Percentiles rank a stretch among this genome's conserved stretches.
These are phyloP conservation scores for Chironomus tepperi DNA, from an alignment of 1,140 invertebrate genomes.

Conservation along the genomic window DNA sequence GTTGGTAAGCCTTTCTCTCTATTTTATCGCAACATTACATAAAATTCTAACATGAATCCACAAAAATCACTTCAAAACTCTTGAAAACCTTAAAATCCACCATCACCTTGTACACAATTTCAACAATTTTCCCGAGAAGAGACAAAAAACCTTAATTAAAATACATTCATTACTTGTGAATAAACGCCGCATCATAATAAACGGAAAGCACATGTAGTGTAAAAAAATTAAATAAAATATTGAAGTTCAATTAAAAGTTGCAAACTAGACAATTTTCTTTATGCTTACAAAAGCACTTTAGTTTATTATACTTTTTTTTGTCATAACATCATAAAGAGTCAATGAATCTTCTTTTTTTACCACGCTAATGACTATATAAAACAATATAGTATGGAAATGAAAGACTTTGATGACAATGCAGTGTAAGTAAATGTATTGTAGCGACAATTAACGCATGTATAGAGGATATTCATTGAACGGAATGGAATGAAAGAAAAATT, in stretches of 20 bases:
- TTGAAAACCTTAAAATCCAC: too few species aligned
- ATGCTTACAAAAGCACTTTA: not conserved
- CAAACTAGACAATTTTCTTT: conserved; percentile 8
- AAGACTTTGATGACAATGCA: conserved; percentile 12
- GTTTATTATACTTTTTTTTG: not conserved
- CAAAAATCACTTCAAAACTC: too few species aligned
- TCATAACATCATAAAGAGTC: not conserved
- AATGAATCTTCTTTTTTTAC: not conserved
- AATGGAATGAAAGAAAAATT: not conserved
- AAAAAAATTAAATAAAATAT: not conserved
- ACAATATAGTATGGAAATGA: not conserved
- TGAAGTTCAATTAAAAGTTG: not conserved
- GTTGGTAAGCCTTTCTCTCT: too few species aligned
- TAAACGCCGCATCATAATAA: not conserved
- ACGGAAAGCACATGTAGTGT: not conserved
- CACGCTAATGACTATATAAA: not conserved
- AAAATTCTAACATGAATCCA: too few species aligned
- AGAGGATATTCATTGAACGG: not conserved
- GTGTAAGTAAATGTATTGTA: not conserved
- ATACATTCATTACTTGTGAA: too few species aligned
- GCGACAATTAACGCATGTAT: not conserved
- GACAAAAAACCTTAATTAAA: too few species aligned
- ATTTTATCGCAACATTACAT: too few species aligned
- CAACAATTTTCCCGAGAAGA: too few species aligned
- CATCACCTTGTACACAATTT: too few species aligned